Base-by-base conservation (phyloP, 2,888 invertebrate genomes). In the Rambutsinella grinnellia region DNA sequence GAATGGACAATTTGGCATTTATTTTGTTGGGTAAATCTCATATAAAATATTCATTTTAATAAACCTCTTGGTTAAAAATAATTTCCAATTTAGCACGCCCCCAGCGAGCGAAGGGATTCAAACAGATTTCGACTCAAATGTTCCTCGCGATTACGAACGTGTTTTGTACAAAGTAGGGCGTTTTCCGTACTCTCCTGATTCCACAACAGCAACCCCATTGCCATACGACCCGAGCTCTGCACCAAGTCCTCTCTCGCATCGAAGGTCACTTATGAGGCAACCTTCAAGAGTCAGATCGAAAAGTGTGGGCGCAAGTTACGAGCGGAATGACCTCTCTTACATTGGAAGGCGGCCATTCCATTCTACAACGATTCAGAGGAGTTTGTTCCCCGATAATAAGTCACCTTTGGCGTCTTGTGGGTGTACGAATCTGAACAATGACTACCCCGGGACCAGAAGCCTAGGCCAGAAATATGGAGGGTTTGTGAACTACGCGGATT, bases 1-100 rank as follows among this genome's bases (percentile, higher is more conserved):
- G 5, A 68, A 68, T 28, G 68, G 68, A 13, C 68, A 68, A 8
- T 68, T 68, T 51, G 68, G 68, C 3, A 17, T 60, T 0, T 60
- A 68, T 24, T 36, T 68, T 36, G 27, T 68, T 1, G 60, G 58
- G 68, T 68, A 65, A 15, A 2, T 63, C 26, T 53, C 28, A 8
- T 36, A 36, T 36, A 28, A 15, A 27, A 62, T 27, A 54, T 21
- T 5, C 36, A 36, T 36, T 36, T 36, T 36, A 36, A 36, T 36
- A 36, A 36, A 36, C 5, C 6, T 8, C 13, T 36, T 36, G 13
- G 13, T 36, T 36, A 36, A n/a, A n/a, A n/a, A n/a, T n/a, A n/a
- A n/a, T n/a, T n/a, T n/a, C n/a, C n/a, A n/a, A n/a, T n/a, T n/a
- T n/a, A n/a, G n/a, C n/a, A n/a, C n/a, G n/a, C 36, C 36, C 13